Evolutionary conservation across 2,797 vertebrate species (phyloP).

Genomic region (Sebastes itinus): DNA sequence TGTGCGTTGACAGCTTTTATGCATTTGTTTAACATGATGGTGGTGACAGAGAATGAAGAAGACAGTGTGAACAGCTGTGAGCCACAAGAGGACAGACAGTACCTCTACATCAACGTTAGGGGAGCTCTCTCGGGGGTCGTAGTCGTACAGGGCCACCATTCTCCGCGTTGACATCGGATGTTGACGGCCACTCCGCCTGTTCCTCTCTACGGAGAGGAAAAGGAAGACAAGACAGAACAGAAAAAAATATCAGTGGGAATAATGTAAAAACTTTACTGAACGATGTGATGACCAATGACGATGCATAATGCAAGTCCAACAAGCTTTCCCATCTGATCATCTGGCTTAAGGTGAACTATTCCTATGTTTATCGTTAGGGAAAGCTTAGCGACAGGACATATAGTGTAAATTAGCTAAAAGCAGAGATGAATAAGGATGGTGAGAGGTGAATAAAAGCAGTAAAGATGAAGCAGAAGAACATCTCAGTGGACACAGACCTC

Average conservation of each 20-base stretch:
- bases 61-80: slow-evolving; percentile 8
- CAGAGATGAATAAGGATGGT: slow-evolving; percentile 19
- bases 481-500: slow-evolving; percentile 85
- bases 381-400: not conserved
- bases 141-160: slow-evolving; percentile 97
- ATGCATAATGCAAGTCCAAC: not conserved
- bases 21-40: slow-evolving; percentile 1
- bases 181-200: slow-evolving; percentile 85
- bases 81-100: slow-evolving; percentile 33
- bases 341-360: not conserved
- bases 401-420: not conserved
- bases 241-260: not conserved
- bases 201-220: slow-evolving; percentile 83
- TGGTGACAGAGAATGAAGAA: slow-evolving; percentile 26
- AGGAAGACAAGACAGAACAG: slow-evolving; percentile 6
- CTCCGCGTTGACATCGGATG: slow-evolving; percentile 84
- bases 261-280: not conserved
- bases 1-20: not conserved
- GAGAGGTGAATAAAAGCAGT: slow-evolving; percentile 9
- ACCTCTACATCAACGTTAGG: slow-evolving; percentile 99
- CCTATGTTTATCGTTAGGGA: not conserved
- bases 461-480: slow-evolving; percentile 41
- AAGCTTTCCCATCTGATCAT: not conserved
- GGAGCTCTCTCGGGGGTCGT: slow-evolving; percentile 95
- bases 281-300: slow-evolving; percentile 7